A percentile compares a stretch with the other conserved stretches of the same genome.
Conservation (phyloP, 2,797 vertebrate species). For the Garrulus glandarius region DNA sequence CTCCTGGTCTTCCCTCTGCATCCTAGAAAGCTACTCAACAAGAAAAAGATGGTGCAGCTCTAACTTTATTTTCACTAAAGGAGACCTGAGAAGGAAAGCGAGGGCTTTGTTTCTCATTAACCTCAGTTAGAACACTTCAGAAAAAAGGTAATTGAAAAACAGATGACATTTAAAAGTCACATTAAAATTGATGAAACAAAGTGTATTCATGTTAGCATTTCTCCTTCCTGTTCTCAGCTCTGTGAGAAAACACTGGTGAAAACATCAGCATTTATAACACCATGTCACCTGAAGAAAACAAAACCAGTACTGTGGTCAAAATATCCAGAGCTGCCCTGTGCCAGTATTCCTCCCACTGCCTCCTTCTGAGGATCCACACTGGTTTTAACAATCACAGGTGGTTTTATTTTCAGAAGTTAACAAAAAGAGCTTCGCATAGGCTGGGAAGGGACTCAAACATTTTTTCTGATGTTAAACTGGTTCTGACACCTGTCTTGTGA, state of each 20-base stretch:
- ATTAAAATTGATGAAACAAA: background rate
- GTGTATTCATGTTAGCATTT: background rate
- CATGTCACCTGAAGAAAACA: rapidly evolving
- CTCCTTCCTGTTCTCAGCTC: background rate
- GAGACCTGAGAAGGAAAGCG: background rate
- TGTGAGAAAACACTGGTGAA: background rate
- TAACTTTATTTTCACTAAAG: background rate
- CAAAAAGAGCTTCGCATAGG: background rate
- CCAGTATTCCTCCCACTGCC: background rate
- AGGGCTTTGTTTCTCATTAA: background rate
- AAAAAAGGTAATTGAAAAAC: background rate
- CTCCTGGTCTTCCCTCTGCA: background rate
- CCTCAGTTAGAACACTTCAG: background rate
- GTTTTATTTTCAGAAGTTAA: background rate
- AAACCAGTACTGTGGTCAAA: background rate
- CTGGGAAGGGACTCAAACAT: background rate
- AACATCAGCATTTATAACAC: background rate
- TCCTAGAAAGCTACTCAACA: background rate
- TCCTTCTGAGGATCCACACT: background rate
- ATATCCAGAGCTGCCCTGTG: background rate
- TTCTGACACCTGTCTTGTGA: background rate
- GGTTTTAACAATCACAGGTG: background rate
- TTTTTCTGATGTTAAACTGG: background rate
- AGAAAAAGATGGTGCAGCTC: background rate
- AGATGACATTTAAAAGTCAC: background rate